Evolutionary conservation across 92 coral and sea anemone species (phyloP), one percentile per base, ranked within the genome.

Genomic region (Zoanthus sociatus): DNA sequence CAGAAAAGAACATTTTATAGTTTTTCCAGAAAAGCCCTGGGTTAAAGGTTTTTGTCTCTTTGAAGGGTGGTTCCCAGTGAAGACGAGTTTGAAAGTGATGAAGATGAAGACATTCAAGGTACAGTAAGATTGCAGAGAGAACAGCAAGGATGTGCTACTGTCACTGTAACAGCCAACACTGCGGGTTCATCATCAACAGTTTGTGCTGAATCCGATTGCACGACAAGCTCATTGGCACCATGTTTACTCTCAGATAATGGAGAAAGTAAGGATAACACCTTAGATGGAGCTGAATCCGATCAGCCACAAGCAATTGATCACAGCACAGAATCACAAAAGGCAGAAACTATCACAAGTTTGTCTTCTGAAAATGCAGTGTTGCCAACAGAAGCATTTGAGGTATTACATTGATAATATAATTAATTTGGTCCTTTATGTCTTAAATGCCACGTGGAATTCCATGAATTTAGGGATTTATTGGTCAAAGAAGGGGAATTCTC

Each of bases 51-150:
- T 9, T 50, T 50, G 12, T 50, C 54, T 50, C 8, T 50, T 63
- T 50, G 26, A 30, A 93, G 96, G 96, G 66, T 93, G 70, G 93
- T 63, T 48, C 71, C 90, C 15, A 90, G 84, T 61, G 91, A 89
- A 33, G 82, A 87, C n/a, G 91, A 91, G 12, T 87, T 91, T 77
- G 96, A 83, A 68, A 91, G 94, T 83, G 96, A 89, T 48, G 91
- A 91, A 45, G 94, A 89, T 72, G 88, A 88, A 1, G 93, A 79
- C 3, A 67, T 82, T 48, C 86, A 89, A 9, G 54, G 56, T 37
- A 91, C 88, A 21, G 78, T 85, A 66, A 90, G 86, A 44, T 71
- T 60, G 1, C 33, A 48, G 9, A 54, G 71, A 78, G 82, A 72
- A 79, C 42, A 76, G 12, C 58, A 32, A 32, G 13, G 42, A 45